Evolutionary conservation across 2,797 vertebrate genomes (phyloP).

Genomic region (Margarornis squamiger): DNA sequence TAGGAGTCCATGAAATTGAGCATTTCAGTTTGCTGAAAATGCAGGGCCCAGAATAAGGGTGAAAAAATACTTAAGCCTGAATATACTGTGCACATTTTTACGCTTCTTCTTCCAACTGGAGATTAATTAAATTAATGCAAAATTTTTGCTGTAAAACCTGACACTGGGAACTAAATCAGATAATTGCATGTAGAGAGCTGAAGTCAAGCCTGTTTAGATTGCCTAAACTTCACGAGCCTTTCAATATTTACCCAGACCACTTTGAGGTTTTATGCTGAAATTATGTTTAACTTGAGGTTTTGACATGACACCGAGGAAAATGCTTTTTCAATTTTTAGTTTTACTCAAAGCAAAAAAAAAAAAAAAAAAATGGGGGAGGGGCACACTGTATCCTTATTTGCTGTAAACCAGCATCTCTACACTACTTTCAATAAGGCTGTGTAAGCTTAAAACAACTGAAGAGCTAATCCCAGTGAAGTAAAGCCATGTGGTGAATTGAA

Average conservation of each 20-base stretch:
- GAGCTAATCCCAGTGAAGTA: slow-evolving; percentile 32
- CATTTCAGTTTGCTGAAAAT: not conserved
- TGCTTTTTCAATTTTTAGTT: not conserved
- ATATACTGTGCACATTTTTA: not conserved
- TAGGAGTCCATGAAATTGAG: not conserved
- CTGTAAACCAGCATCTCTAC: not conserved
- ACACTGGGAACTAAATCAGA: not conserved
- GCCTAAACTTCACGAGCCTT: not conserved
- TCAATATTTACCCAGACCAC: not conserved
- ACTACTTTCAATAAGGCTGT: not conserved
- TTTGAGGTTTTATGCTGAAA: not conserved
- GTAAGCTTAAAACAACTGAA: not conserved
- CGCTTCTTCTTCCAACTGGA: not conserved
- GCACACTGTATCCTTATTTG: not conserved
- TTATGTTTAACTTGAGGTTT: not conserved
- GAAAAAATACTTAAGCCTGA: not conserved
- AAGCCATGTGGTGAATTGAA: slow-evolving; percentile 45
- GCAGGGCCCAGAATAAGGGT: not conserved
- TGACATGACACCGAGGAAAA: not conserved
- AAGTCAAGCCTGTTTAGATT: not conserved
- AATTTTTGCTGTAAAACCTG: not conserved
- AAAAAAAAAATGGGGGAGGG: too few species aligned
- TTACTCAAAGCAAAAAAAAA: fast-evolving
- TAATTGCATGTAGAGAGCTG: not conserved
- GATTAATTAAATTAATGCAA: not conserved